Base-by-base conservation (phyloP, 2,113 vertebrate species). In the Pimephales promelas region DNA sequence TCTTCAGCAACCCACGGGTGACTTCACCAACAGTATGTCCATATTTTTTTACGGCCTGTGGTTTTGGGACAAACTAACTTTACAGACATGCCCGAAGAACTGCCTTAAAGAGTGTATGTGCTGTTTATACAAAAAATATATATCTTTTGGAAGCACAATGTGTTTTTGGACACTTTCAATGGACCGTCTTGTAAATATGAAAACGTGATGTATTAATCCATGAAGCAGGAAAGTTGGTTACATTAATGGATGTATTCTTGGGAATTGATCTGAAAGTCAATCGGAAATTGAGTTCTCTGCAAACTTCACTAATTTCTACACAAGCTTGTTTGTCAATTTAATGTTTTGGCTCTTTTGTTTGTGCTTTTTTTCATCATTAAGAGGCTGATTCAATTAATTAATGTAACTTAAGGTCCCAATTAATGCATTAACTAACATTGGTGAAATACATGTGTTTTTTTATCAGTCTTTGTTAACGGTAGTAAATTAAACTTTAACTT, bases 1-100 rank as follows among this genome's bases (percentile, higher is more conserved):
- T 40, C 40, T 40, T 40, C 40, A 40, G 40, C 9, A 40, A 40
- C 40, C 40, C 8, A 40, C 8, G 40, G 2, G 8, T 40, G 40
- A 40, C 9, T 7, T 40, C 40, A 40, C 40, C 0, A 40, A 40
- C 40, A 40, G 2, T 40, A 40, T 40, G 8, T 40, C 2, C 8
- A 40, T 40, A 40, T 10, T 40, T 40, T 10, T 40, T 40, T 2
- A 40, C 2, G 8, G 8, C 9, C 40, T 9, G 2, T 40, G 40
- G 86, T 95, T 97, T 86, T 98, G 92, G 95, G 47, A n/a, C 24
- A 81, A 62, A 84, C 79, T 49, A 11, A 81, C 31, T 57, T 54
- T 54, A 56, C 28, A 57, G 72, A 52, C 57, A 79, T 86, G 89
- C 92, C 93, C 86, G 87, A 84, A 84, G 74, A 89, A 90, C 93